Evolutionary conservation across 2,797 vertebrate species (phyloP).

Genomic region (Orestias chungarensis): DNA sequence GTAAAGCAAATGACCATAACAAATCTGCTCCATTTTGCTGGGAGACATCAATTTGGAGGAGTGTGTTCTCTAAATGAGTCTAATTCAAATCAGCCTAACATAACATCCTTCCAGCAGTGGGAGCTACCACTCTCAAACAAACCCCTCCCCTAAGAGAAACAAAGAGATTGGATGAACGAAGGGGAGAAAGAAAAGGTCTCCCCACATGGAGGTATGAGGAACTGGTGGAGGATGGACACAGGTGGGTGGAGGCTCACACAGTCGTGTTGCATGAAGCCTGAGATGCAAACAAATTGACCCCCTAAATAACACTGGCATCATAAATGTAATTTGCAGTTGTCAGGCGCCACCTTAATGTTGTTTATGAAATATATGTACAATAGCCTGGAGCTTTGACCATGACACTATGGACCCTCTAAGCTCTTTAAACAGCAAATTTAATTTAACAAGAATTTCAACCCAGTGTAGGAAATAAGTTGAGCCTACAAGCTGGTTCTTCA

Average conservation of each 20-base stretch:
- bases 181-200: constrained; percentile 29
- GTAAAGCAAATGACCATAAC: constrained; percentile 70
- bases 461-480: not conserved
- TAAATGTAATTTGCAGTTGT: constrained; percentile 27
- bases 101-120: constrained; percentile 52
- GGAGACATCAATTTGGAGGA: constrained; percentile 71
- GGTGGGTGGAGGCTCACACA: constrained; percentile 21
- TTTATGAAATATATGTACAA: constrained; percentile 11
- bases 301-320: constrained; percentile 16
- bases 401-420: constrained; percentile 14
- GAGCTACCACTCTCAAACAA: constrained; percentile 35
- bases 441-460: not conserved
- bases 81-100: constrained; percentile 73
- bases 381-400: constrained; percentile 6
- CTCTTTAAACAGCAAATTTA: not conserved
- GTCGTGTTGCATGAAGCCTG: constrained; percentile 9
- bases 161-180: constrained; percentile 63
- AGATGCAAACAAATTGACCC: constrained; percentile 1
- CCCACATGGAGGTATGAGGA: constrained; percentile 35
- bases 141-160: constrained; percentile 49
- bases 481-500: not conserved
- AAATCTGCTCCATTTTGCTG: constrained; percentile 75
- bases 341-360: constrained; percentile 11
- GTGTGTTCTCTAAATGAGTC: constrained; percentile 61
- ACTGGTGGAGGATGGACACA: constrained; percentile 4